A percentile compares a stretch with the other conserved stretches of the same genome.
Evolutionary conservation across 1,140 invertebrate species (phyloP).

Genomic region (Lepidurus arcticus): DNA sequence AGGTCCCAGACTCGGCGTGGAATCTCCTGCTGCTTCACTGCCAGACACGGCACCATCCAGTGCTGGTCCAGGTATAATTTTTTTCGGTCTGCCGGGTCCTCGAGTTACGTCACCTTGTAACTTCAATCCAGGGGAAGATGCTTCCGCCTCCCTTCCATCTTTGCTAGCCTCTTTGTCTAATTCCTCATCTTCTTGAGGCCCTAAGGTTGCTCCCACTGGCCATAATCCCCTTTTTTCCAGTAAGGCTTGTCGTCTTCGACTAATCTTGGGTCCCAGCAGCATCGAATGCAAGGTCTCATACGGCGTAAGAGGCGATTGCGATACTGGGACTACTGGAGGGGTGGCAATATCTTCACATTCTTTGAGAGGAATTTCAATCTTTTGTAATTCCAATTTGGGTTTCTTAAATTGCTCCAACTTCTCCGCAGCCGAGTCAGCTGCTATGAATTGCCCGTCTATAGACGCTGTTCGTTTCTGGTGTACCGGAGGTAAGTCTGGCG

Average conservation of each 20-base stretch:
- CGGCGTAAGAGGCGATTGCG: not conserved
- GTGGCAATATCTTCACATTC: not conserved
- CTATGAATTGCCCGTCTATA: not conserved
- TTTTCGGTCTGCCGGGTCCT: not conserved
- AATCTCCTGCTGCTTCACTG: conserved; percentile 28
- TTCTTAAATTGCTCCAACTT: conserved; percentile 7
- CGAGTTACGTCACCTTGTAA: not conserved
- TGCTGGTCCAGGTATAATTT: conserved; percentile 28
- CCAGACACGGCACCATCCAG: not conserved
- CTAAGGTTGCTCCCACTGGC: not conserved
- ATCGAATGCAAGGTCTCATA: not conserved
- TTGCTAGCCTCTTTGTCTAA: not conserved
- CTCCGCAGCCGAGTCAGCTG: not conserved
- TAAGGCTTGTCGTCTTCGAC: conserved; percentile 2
- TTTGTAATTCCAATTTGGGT: not conserved
- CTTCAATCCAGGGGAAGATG: not conserved
- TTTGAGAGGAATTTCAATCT: not conserved
- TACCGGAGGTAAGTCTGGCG: not conserved
- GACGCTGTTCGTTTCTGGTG: not conserved
- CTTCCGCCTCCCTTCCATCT: not conserved
- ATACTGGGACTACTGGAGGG: not conserved
- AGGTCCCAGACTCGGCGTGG: conserved; percentile 34
- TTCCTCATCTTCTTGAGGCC: not conserved
- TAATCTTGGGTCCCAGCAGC: not conserved
- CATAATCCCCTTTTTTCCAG: not conserved